phyloP scores from a whole-genome alignment of 2,113 vertebrate genomes.

The Martes martes region DNA sequence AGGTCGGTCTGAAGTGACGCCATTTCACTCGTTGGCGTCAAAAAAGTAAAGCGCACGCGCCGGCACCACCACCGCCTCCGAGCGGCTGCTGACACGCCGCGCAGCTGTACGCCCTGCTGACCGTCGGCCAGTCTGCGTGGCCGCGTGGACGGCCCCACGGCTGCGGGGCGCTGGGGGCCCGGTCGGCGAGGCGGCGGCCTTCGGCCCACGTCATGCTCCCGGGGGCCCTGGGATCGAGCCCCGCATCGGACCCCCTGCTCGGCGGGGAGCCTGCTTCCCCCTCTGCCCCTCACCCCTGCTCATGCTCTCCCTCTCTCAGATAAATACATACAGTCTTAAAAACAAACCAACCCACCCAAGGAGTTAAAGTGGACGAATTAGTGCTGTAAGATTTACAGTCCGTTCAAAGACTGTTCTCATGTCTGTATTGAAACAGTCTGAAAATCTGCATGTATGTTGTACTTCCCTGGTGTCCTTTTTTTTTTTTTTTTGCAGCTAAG shows the following conservation, averaged over 20 bases:
- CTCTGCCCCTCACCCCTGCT: not conserved
- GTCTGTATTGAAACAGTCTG: not conserved
- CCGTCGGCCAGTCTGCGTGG: rapidly evolving
- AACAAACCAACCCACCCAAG: no score
- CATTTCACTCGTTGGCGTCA: not conserved
- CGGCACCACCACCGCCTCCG: not conserved
- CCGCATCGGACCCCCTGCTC: no score
- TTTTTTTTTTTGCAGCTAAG: not conserved
- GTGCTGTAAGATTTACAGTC: not conserved
- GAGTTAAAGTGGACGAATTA: not conserved
- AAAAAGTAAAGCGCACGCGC: no score
- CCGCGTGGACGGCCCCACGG: no score
- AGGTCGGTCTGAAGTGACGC: not conserved
- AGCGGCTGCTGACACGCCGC: rapidly evolving
- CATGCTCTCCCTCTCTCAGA: not conserved
- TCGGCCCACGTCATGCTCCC: no score
- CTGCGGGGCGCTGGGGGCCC: no score
- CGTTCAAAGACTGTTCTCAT: not conserved
- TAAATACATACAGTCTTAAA: not conserved
- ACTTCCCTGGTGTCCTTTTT: no score
- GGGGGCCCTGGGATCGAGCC: no score
- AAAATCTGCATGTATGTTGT: not conserved
- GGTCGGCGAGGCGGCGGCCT: no score
- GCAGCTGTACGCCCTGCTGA: not conserved
- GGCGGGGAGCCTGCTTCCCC: not conserved